Conservation (phyloP, 1,140 invertebrate species). For the Scaptomyza montana region DNA sequence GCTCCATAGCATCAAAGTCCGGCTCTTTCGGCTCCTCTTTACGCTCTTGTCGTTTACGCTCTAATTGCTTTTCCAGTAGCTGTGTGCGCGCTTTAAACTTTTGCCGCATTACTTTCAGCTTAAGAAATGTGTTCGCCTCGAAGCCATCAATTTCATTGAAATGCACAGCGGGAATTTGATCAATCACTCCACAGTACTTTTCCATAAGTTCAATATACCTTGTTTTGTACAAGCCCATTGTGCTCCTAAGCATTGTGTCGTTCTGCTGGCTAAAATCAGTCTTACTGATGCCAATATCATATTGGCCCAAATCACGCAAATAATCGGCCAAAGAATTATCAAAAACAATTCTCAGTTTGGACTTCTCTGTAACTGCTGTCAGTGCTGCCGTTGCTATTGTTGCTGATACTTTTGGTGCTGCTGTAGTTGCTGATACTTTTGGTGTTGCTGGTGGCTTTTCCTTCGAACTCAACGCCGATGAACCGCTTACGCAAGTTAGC, state of each 20-base stretch:
- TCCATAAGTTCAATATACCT: slow-evolving; percentile 76
- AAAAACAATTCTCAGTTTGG: slow-evolving; percentile 66
- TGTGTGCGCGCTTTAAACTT: slow-evolving; percentile 78
- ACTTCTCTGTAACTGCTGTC: slow-evolving; percentile 20
- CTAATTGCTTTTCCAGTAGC: slow-evolving; percentile 59
- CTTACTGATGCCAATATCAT: slow-evolving; percentile 63
- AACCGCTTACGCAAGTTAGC: neutral
- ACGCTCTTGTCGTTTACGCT: slow-evolving; percentile 36
- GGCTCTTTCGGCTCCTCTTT: slow-evolving; percentile 23
- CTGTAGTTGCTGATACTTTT: neutral
- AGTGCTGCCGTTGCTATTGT: neutral
- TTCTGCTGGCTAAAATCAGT: slow-evolving; percentile 54
- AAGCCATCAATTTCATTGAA: slow-evolving; percentile 73
- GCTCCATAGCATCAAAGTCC: slow-evolving; percentile 49
- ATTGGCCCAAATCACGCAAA: slow-evolving; percentile 62
- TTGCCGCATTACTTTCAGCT: slow-evolving; percentile 74
- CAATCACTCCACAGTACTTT: slow-evolving; percentile 75
- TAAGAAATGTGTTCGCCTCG: slow-evolving; percentile 70
- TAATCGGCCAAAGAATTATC: slow-evolving; percentile 66
- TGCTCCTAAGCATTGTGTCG: slow-evolving; percentile 29
- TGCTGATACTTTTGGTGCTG: neutral
- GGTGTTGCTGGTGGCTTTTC: neutral
- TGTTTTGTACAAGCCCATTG: slow-evolving; percentile 51
- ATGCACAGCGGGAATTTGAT: slow-evolving; percentile 73
- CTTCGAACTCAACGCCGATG: neutral